A percentile compares a stretch with the other conserved stretches of the same genome.
These are phyloP conservation scores for Mimumesa dahlbomi DNA, from an alignment of 2,888 invertebrate genomes.

Conservation along the genomic window DNA sequence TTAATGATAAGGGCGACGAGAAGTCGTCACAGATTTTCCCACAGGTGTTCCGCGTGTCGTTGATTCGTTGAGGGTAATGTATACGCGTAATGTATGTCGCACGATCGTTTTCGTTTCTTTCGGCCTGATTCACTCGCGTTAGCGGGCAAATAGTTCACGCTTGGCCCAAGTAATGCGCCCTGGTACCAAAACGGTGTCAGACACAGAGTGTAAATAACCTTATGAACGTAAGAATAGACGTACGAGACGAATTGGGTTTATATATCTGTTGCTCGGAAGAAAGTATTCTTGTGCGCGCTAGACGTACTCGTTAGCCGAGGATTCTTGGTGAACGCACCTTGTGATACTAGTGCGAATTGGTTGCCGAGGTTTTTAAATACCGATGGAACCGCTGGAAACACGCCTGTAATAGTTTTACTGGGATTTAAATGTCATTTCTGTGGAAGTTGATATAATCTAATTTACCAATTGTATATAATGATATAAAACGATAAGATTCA, in stretches of 20 bases:
- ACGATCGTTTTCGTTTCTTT: slow-evolving; percentile 7
- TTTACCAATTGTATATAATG: too few relatives aligned
- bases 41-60: too few relatives aligned
- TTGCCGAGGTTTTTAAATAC: slow-evolving; percentile 12
- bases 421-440: too few relatives aligned
- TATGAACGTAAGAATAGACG: slow-evolving; percentile 67
- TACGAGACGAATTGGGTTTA: slow-evolving; percentile 61
- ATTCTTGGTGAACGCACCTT: slow-evolving; percentile 24
- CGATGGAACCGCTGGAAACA: too few relatives aligned
- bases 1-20: too few relatives aligned
- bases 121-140: slow-evolving; percentile 18
- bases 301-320: too few relatives aligned
- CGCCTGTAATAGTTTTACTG: too few relatives aligned
- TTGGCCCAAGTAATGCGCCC: slow-evolving; percentile 44
- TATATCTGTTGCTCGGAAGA: slow-evolving; percentile 50
- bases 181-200: slow-evolving; percentile 65
- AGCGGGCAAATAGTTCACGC: slow-evolving; percentile 31
- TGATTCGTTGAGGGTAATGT: too few relatives aligned
- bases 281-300: slow-evolving; percentile 29
- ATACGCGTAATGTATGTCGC: too few relatives aligned
- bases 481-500: too few relatives aligned
- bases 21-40: too few relatives aligned
- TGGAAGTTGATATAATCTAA: too few relatives aligned
- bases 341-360: background rate
- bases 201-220: slow-evolving; percentile 65